Evolutionary conservation across 2,888 invertebrate genomes (phyloP).

Genomic region (Griposia aprilina): DNA sequence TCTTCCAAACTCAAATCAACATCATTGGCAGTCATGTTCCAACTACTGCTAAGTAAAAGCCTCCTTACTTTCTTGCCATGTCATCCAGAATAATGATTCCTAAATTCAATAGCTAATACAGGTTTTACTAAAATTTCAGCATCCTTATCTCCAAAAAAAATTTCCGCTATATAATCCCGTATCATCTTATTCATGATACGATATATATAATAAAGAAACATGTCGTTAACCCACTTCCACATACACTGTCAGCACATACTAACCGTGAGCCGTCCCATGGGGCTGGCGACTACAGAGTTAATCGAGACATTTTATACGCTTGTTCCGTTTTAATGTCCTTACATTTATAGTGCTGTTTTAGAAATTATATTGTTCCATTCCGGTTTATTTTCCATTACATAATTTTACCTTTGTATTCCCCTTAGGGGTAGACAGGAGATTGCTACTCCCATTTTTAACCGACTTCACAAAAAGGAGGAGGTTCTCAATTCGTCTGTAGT

Average conservation of each 20-base stretch:
- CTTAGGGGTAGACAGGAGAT: neutral
- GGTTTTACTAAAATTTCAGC: neutral
- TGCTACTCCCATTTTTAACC: too few relatives aligned
- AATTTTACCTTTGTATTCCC: slow-evolving; percentile 4
- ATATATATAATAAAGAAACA: neutral
- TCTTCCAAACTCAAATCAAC: neutral
- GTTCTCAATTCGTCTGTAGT: too few relatives aligned
- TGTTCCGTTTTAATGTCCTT: slow-evolving; percentile 35
- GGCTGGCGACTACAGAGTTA: slow-evolving; percentile 12
- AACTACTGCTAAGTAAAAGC: neutral
- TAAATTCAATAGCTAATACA: neutral
- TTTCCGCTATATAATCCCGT: neutral
- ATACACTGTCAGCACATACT: slow-evolving; percentile 13
- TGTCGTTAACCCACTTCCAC: neutral
- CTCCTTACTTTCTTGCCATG: too few relatives aligned
- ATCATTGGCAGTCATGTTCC: neutral
- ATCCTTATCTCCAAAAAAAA: neutral
- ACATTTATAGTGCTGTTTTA: slow-evolving; percentile 38
- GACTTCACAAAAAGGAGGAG: too few relatives aligned
- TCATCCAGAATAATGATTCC: neutral
- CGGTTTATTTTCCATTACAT: slow-evolving; percentile 5
- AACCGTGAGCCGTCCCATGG: slow-evolving; percentile 12
- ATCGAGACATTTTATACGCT: slow-evolving; percentile 38
- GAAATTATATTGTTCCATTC: slow-evolving; percentile 20
- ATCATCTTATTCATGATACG: neutral